Evolutionary conservation across 1,140 invertebrate genomes (phyloP).

Genomic region (Papilio helenus): DNA sequence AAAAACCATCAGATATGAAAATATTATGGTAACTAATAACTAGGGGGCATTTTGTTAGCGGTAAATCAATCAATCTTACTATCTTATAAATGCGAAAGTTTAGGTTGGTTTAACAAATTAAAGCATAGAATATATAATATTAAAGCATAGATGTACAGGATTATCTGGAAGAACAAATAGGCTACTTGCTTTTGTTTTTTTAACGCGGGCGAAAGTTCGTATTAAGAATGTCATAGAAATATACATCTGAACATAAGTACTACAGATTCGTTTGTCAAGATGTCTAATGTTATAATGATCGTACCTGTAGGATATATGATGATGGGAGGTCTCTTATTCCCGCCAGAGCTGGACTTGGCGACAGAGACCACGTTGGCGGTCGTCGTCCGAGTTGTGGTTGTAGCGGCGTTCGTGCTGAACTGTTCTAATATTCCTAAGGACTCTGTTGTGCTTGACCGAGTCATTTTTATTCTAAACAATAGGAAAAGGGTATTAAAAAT

Average conservation of each 20-base stretch:
- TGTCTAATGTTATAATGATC: neutral
- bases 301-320: constrained; percentile 75
- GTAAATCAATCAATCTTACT: neutral
- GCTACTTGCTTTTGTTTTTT: too few species aligned
- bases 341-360: constrained; percentile 60
- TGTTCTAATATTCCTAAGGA: constrained; percentile 57
- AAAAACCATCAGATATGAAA: neutral
- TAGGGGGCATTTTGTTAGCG: neutral
- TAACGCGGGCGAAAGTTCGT: too few species aligned
- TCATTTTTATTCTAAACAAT: constrained; percentile 52
- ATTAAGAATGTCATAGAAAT: too few species aligned
- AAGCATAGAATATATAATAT: too few species aligned
- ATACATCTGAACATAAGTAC: too few species aligned
- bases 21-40: neutral
- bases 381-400: constrained; percentile 49
- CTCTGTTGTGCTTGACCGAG: constrained; percentile 51
- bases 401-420: constrained; percentile 44
- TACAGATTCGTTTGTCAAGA: neutral
- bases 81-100: too few species aligned
- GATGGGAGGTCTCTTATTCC: constrained; percentile 72
- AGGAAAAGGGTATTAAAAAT: neutral
- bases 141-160: too few species aligned
- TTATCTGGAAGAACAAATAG: too few species aligned
- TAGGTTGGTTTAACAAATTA: too few species aligned
- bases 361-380: constrained; percentile 51